A percentile compares a stretch with the other conserved stretches of the same genome.
phyloP scores from a whole-genome alignment of 2,113 vertebrate species.

The Natator depressus region DNA sequence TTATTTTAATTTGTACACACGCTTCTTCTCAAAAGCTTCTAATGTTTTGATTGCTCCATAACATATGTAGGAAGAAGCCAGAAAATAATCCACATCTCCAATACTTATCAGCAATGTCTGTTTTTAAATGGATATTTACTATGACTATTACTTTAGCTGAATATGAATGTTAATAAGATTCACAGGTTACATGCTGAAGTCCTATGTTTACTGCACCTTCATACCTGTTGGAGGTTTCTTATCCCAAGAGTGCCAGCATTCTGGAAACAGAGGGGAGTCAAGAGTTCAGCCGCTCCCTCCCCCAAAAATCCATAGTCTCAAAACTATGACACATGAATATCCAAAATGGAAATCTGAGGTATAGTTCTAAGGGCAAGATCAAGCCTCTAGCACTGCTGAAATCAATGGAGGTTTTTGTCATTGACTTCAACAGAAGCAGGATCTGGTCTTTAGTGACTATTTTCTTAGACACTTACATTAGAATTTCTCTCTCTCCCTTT shows the following conservation, averaged over 20 bases:
- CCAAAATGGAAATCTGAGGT: background rate
- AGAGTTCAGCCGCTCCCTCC: background rate
- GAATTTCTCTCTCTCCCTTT: background rate
- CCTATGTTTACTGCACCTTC: background rate
- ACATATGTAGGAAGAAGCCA: background rate
- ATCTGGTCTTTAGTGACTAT: background rate
- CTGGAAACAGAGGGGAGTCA: background rate
- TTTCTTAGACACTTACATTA: background rate
- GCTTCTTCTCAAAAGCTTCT: background rate
- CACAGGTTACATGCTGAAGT: background rate
- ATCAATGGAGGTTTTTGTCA: background rate
- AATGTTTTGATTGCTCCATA: background rate
- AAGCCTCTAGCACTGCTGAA: background rate
- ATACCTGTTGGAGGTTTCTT: background rate
- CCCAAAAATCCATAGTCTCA: background rate
- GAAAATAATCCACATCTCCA: background rate
- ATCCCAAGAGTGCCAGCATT: background rate
- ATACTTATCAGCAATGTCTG: background rate
- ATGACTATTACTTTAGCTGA: background rate
- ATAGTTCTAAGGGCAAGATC: background rate
- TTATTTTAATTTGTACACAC: background rate
- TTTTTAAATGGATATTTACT: background rate
- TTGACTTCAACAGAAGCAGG: background rate
- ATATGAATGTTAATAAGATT: background rate
- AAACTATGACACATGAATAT: background rate